Evolutionary conservation across 1,140 invertebrate species (phyloP).

Genomic region (Stenopsyche tienmushanensis): DNA sequence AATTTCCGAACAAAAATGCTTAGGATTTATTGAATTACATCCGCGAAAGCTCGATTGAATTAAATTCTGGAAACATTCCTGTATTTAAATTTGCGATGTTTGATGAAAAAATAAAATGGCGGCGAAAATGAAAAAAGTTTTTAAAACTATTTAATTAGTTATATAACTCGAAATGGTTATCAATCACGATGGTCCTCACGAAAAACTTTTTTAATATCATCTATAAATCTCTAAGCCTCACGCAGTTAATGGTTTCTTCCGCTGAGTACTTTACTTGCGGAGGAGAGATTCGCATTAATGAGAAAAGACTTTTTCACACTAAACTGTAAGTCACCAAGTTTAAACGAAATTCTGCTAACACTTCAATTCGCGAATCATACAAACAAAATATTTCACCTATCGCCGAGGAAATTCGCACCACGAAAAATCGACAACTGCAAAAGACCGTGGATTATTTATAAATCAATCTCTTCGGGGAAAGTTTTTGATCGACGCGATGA

Average conservation of each 20-base stretch:
- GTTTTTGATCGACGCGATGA: neutral
- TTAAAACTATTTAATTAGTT: neutral
- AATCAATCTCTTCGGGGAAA: neutral
- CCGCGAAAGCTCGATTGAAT: neutral
- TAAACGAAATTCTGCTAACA: too few species aligned
- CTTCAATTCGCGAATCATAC: neutral
- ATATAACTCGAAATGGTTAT: constrained; percentile 10
- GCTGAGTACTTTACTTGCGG: neutral
- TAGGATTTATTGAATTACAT: neutral
- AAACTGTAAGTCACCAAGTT: too few species aligned
- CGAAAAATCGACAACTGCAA: neutral
- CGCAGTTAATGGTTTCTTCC: constrained; percentile 2
- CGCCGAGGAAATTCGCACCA: neutral
- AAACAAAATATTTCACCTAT: neutral
- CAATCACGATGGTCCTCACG: constrained; percentile 10
- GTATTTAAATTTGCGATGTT: neutral
- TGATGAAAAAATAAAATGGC: neutral
- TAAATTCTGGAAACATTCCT: neutral
- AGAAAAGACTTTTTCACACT: too few species aligned
- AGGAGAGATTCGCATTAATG: neutral
- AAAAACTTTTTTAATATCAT: constrained; percentile 20
- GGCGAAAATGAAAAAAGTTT: constrained; percentile 15
- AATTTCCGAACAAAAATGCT: neutral
- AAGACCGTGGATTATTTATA: neutral
- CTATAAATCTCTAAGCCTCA: constrained; percentile 12